Evolutionary conservation across 2,888 invertebrate genomes (phyloP).

Genomic region (Leptopilina myrica): DNA sequence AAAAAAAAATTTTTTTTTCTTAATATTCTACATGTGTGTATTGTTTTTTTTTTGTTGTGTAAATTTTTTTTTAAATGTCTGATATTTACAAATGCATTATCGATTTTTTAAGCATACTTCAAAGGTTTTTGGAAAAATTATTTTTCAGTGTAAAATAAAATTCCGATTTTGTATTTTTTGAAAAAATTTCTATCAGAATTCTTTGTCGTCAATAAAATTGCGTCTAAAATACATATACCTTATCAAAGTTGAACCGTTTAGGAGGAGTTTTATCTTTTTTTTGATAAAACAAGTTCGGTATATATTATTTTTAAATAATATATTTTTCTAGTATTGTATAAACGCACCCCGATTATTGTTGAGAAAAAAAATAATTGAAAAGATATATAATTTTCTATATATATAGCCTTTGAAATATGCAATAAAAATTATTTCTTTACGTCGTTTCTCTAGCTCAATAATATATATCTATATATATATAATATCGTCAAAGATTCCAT

Average conservation of each 20-base stretch:
- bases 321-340: not conserved
- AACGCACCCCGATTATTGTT: constrained; percentile 7
- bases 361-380: not conserved
- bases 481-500: constrained; percentile 67
- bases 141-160: not conserved
- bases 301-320: not conserved
- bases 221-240: constrained; percentile 30
- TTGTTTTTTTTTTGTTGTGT: too few species aligned
- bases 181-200: constrained; percentile 30
- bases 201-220: constrained; percentile 22
- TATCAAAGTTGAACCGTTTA: constrained; percentile 10
- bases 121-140: constrained; percentile 14
- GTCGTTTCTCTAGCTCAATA: constrained; percentile 39
- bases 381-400: constrained; percentile 26
- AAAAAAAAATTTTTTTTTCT: not conserved
- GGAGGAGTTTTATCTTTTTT: constrained; percentile 44
- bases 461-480: constrained; percentile 40
- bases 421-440: constrained; percentile 51
- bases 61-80: not conserved
- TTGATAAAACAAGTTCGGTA: constrained; percentile 18
- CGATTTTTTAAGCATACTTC: constrained; percentile 27
- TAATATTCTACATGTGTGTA: not conserved
- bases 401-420: constrained; percentile 56
- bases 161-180: not conserved
- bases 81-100: constrained; percentile 29